Base-by-base conservation (phyloP, 2,888 invertebrate species). In the Phlogophora meticulosa region DNA sequence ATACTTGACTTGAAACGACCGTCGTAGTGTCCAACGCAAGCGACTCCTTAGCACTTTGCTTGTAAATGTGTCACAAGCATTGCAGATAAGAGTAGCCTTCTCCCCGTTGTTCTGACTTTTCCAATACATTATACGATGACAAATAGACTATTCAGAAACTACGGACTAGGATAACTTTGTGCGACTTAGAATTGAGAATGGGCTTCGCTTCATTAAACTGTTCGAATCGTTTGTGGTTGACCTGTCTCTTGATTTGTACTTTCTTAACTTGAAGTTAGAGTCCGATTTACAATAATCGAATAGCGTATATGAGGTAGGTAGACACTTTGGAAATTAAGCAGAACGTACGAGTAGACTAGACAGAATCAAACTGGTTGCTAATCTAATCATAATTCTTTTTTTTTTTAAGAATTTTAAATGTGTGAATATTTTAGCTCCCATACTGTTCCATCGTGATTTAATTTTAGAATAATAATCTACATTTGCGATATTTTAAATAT, bases 51-150 rank as follows among this genome's bases (percentile, higher is more conserved):
- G 43, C n/a, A 53, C 45, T 49, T 67, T 11, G 38, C 13, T 48
- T 42, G 40, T 49, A 46, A 69, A 69, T 55, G 45, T 62, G 49
- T 36, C 28, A 51, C 38, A 68, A 43, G 75, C 40, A 74, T 24
- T 51, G 46, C 55, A 46, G 7, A 20, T n/a, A 40, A 38, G n/a
- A 40, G n/a, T 13, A 28, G 17, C 38, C 2, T 17, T 53, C 10
- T 42, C 11, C 15, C 42, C 36, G 38, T 45, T 45, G 20, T 65
- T 45, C 15, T 48, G 11, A 4, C 17, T 24, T 48, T 72, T 51
- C 17, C 28, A 66, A 70, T 45, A 73, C 7, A 60, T 52, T 63
- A 55, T 46, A 34, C 53, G 22, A 17, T 60, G 24, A 38, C n/a
- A 52, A 59, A 57, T 64, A 43, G 36, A 22, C 36, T n/a, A 32